Evolutionary conservation across 2,113 vertebrate species (phyloP).

Genomic region (Acanthochromis polyacanthus): DNA sequence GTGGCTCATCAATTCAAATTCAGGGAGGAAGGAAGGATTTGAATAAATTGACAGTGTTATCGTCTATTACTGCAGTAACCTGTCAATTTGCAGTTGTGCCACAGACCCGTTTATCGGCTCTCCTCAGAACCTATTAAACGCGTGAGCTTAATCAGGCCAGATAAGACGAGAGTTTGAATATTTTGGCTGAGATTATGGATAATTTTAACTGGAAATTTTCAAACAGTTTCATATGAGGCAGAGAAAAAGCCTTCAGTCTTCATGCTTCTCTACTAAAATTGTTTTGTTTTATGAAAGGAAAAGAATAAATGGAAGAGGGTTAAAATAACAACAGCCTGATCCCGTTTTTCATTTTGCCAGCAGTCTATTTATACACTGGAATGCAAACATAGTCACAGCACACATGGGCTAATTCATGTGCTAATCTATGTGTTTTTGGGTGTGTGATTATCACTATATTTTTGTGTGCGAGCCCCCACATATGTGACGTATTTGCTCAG

Average conservation of each 20-base stretch:
- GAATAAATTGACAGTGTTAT: slow-evolving; percentile 86
- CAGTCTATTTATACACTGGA: slow-evolving; percentile 54
- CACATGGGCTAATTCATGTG: slow-evolving; percentile 41
- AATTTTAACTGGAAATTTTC: slow-evolving; percentile 55
- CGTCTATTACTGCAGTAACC: slow-evolving; percentile 77
- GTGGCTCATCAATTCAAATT: slow-evolving; percentile 83
- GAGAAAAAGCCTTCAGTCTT: slow-evolving; percentile 29
- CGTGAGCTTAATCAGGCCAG: slow-evolving; percentile 69
- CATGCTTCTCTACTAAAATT: slow-evolving; percentile 38
- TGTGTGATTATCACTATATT: slow-evolving; percentile 58
- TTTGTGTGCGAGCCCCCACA: slow-evolving; percentile 28
- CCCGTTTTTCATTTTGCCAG: slow-evolving; percentile 13
- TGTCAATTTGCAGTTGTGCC: slow-evolving; percentile 79
- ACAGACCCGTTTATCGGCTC: slow-evolving; percentile 73
- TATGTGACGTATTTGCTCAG: slow-evolving; percentile 48
- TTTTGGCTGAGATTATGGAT: slow-evolving; percentile 66
- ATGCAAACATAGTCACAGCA: slow-evolving; percentile 43
- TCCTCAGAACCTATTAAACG: slow-evolving; percentile 76
- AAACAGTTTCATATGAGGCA: slow-evolving; percentile 24
- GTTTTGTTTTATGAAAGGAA: slow-evolving; percentile 49
- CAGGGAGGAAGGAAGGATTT: slow-evolving; percentile 81
- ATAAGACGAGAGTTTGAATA: slow-evolving; percentile 70
- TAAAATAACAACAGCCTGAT: slow-evolving; percentile 13
- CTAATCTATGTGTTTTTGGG: slow-evolving; percentile 49
- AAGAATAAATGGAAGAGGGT: slow-evolving; percentile 16